Evolutionary conservation across 2,888 invertebrate genomes (phyloP).

Genomic region (Amphipyra tragopoginis): DNA sequence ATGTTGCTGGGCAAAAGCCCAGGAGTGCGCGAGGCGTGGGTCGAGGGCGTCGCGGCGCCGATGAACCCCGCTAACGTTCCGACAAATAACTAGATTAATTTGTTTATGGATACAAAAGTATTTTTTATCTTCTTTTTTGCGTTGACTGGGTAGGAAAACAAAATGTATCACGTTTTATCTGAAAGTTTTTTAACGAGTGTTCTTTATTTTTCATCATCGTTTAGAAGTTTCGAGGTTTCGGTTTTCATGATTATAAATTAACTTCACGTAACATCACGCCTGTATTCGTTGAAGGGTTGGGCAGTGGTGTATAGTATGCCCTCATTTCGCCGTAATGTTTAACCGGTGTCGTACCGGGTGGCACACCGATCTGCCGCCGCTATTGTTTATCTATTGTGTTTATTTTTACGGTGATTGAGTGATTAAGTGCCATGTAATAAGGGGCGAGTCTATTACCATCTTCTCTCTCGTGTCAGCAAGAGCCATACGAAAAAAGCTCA

Average conservation of each 20-base stretch:
- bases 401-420: no score
- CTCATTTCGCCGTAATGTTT: no score
- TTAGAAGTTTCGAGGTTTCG: constrained; percentile 1
- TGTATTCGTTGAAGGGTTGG: no score
- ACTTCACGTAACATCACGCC: no score
- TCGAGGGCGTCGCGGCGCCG: constrained; percentile 5
- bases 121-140: not conserved
- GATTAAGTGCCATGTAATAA: no score
- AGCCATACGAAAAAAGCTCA: no score
- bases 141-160: not conserved
- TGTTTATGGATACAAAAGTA: not conserved
- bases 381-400: no score
- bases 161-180: not conserved
- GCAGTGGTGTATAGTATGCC: no score
- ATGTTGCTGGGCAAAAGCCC: constrained; percentile 16
- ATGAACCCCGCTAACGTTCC: not conserved
- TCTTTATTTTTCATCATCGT: constrained; percentile 6
- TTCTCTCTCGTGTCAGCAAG: no score
- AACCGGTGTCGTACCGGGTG: no score
- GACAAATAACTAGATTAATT: not conserved
- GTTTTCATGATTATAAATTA: constrained; percentile 17
- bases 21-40: constrained; percentile 13
- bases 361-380: no score
- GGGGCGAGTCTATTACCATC: no score
- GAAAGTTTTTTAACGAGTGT: constrained; percentile 22